Percentiles rank a stretch among this genome's conserved stretches.
These are phyloP conservation scores for Pseudomugil tenellus DNA, from an alignment of 2,797 vertebrate genomes.

Conservation along the genomic window DNA sequence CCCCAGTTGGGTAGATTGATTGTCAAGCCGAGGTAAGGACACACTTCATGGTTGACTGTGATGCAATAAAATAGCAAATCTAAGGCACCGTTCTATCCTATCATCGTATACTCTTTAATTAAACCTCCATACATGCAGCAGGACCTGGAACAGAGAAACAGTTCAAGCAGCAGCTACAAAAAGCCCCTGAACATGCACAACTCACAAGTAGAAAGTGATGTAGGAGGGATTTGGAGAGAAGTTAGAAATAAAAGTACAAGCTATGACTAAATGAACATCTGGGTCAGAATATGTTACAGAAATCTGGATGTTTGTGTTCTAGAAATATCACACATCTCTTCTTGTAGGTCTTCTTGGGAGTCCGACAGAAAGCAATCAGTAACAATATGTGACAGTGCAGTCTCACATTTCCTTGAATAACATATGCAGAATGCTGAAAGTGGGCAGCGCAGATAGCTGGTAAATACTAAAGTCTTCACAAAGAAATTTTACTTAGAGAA, in stretches of 20 bases:
- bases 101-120: conserved; percentile 62
- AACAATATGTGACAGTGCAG: conserved; percentile 51
- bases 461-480: conserved; percentile 45
- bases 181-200: conserved; percentile 29
- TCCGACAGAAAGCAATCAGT: conserved; percentile 49
- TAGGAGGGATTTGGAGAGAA: conserved; percentile 3
- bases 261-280: conserved; percentile 24
- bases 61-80: conserved; percentile 84
- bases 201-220: conserved; percentile 26
- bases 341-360: background rate
- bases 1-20: conserved; percentile 85
- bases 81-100: conserved; percentile 91
- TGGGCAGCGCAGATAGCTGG: conserved; percentile 23
- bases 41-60: conserved; percentile 72
- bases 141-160: conserved; percentile 49
- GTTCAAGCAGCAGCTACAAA: conserved; percentile 69
- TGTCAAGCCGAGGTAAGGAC: conserved; percentile 88
- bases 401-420: conserved; percentile 45
- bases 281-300: conserved; percentile 20
- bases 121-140: conserved; percentile 59
- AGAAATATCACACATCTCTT: conserved; percentile 35
- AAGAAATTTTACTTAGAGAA: conserved; percentile 51
- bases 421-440: conserved; percentile 46
- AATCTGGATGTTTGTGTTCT: conserved; percentile 13
- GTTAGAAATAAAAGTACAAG: too few relatives aligned